A percentile compares a stretch with the other conserved stretches of the same genome.
phyloP scores from a whole-genome alignment of 2,113 vertebrate species.

The Pteropus alecto region DNA sequence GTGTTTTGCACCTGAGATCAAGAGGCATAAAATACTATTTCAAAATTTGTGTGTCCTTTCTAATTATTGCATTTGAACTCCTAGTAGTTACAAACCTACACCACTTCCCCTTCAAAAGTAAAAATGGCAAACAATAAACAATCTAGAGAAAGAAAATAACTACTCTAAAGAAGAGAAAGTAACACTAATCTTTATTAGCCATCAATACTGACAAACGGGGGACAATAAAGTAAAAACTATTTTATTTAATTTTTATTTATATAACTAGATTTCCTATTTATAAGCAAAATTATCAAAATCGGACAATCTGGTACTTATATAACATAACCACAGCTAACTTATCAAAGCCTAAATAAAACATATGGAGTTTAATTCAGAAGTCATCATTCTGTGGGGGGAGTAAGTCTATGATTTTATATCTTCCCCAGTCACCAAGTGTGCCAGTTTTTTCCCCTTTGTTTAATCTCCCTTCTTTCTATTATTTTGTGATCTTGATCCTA shows the following conservation, averaged over 20 bases:
- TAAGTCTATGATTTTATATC: neutral
- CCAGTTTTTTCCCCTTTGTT: neutral
- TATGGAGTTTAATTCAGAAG: neutral
- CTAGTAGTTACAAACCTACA: slow-evolving; percentile 60
- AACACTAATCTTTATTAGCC: neutral
- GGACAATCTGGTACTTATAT: neutral
- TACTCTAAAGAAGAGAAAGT: neutral
- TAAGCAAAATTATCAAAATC: neutral
- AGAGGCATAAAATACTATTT: slow-evolving; percentile 84
- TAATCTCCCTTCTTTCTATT: neutral
- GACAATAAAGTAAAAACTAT: slow-evolving; percentile 10
- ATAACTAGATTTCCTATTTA: neutral
- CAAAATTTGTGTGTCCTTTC: slow-evolving; percentile 81
- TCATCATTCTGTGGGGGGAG: neutral
- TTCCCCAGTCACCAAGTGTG: neutral
- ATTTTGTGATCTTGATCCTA: neutral
- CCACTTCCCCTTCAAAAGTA: slow-evolving; percentile 33
- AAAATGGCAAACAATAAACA: slow-evolving; percentile 50
- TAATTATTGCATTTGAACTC: slow-evolving; percentile 71
- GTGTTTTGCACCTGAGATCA: slow-evolving; percentile 82
- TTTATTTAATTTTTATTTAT: slow-evolving; percentile 15
- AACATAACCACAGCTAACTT: slow-evolving; percentile 26
- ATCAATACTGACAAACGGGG: neutral
- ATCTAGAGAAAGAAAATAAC: slow-evolving; percentile 19
- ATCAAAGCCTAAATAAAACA: slow-evolving; percentile 21